Evolutionary conservation across 2,113 vertebrate species (phyloP), one percentile per base, ranked within the genome.

Genomic region (Anthoscopus minutus): DNA sequence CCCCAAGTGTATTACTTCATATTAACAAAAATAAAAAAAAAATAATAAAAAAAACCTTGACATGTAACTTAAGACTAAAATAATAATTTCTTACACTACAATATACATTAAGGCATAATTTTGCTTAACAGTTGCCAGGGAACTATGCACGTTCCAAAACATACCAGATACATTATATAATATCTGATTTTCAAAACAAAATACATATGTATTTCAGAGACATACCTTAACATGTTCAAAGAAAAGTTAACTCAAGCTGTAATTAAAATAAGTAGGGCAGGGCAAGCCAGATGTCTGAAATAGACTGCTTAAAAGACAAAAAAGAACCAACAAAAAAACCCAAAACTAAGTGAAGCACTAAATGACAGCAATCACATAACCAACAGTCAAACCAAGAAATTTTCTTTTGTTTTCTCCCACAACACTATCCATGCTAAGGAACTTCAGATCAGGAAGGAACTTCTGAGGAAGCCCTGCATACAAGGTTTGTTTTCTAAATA

Each of bases 141-240:
- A 96, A 88, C 40, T 88, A 74, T 57, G 73, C 73, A 97, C 35
- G 7, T 91, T 96, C 94, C 93, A 94, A 98, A 97, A 96, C 72
- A 93, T 88, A 95, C 60, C 87, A 95, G 73, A 94, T 91, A 96
- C 37, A 92, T 90, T 88, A 79, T 95, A 97, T 93, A 96, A 94
- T 90, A 94, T 58, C 78, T 84, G 64, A 92, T 60, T 95, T 95
- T 89, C 73, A 87, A 89, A 91, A 89, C 30, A 87, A 76, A 84
- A 70, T 60, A 54, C 57, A 80, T 71, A 81, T 64, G 79, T 82
- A 97, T 97, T 97, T 93, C 89, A 92, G 92, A 96, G 94, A 96
- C 92, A 94, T 95, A 97, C 82, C 90, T 95, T 97, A 94, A 93
- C 91, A 95, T 92, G 95, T 97, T 97, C 96, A 98, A 98, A 97